Evolutionary conservation across 1,140 invertebrate species (phyloP).

Genomic region (Procambarus virginalis): DNA sequence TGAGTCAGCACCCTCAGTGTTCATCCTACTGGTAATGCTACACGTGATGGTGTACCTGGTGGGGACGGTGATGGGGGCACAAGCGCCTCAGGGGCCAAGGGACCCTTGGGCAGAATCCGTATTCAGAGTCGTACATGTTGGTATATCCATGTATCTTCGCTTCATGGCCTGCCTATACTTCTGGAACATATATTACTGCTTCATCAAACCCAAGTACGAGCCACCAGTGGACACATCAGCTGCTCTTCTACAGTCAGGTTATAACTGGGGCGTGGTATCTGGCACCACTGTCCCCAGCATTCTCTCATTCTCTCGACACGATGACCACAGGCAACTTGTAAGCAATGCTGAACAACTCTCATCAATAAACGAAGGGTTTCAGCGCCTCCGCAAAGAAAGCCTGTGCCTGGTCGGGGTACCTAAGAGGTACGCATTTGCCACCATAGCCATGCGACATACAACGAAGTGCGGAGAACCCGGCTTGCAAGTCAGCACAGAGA

Average conservation of each 20-base stretch:
- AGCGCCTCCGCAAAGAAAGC: constrained; percentile 32
- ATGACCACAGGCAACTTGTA: constrained; percentile 21
- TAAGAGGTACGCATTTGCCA: constrained; percentile 56
- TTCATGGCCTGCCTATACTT: constrained; percentile 68
- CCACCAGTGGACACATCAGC: constrained; percentile 42
- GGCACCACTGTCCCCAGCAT: constrained; percentile 60
- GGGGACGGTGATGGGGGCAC: constrained; percentile 11
- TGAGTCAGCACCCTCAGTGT: constrained; percentile 50
- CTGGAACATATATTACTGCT: constrained; percentile 64
- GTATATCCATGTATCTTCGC: constrained; percentile 52
- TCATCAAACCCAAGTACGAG: constrained; percentile 65
- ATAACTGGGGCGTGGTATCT: constrained; percentile 53
- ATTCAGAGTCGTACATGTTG: constrained; percentile 21
- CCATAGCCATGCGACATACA: constrained; percentile 59
- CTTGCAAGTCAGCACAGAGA: constrained; percentile 52
- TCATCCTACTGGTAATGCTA: constrained; percentile 53
- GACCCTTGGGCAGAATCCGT: constrained; percentile 30
- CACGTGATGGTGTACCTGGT: constrained; percentile 50
- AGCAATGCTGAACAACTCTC: constrained; percentile 15
- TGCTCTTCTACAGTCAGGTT: constrained; percentile 43
- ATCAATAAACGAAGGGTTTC: constrained; percentile 60
- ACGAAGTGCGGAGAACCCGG: constrained; percentile 65
- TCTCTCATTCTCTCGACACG: constrained; percentile 22
- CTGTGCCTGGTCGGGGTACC: constrained; percentile 66
- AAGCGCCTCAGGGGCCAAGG: background rate